Percentiles rank a stretch among this genome's conserved stretches.
Evolutionary conservation across 2,113 vertebrate genomes (phyloP).

Genomic region (Charadrius vociferus): DNA sequence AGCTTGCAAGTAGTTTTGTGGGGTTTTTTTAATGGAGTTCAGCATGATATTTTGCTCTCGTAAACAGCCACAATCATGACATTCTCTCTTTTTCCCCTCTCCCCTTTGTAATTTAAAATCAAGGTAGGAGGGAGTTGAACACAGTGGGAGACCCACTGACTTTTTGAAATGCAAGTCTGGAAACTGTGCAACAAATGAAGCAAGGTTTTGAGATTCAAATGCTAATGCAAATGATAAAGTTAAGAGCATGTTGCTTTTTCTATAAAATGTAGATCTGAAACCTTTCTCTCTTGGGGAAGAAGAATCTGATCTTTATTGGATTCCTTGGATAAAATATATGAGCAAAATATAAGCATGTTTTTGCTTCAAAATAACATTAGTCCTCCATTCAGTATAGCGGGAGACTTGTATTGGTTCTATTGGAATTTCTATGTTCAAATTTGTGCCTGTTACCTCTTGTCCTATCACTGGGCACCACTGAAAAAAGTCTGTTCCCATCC

Average conservation of each 20-base stretch:
- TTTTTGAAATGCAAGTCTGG: background rate
- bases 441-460: too few relatives aligned
- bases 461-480: too few relatives aligned
- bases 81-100: background rate
- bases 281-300: background rate
- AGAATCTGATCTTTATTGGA: background rate
- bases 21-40: background rate
- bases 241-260: background rate
- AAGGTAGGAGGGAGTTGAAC: background rate
- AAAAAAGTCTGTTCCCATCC: too few relatives aligned
- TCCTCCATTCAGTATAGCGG: background rate
- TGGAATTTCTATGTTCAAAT: too few relatives aligned
- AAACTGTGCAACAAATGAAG: conserved; percentile 35
- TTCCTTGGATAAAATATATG: background rate
- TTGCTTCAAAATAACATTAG: background rate
- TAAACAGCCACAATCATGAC: background rate
- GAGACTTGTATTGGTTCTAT: background rate
- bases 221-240: conserved; percentile 1
- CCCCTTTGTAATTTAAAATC: conserved; percentile 34
- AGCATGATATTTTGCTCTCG: background rate
- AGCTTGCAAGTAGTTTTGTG: background rate
- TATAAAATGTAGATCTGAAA: background rate
- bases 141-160: background rate
- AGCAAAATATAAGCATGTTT: background rate
- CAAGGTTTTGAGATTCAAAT: conserved; percentile 20